Evolutionary conservation across 2,113 vertebrate species (phyloP), one percentile per base, ranked within the genome.

Genomic region (Reinhardtius hippoglossoides): DNA sequence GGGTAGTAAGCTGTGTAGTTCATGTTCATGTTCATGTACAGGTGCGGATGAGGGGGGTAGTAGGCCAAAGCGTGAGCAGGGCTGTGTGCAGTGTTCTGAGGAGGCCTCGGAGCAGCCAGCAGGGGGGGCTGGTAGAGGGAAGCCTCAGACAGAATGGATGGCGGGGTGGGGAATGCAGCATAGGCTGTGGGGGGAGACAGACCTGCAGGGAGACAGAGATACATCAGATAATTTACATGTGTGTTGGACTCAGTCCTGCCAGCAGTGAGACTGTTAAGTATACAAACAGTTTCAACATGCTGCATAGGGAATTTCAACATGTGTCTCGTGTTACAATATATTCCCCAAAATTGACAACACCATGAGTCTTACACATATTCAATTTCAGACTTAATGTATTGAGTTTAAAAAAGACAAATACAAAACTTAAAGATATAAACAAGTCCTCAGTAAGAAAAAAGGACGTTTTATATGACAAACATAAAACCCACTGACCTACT

Each of bases 1-100:
- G 98, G 98, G 69, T 99, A 99, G 87, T 98, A 99, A 14, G 98
- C 95, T 0, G 98, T 99, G 92, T 99, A 99, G 91, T 98, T 99
- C 97, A 99, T 98, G 87, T 94, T 95, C 94, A 95, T 95, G 68
- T 94, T 95, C 95, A 95, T 95, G 64, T 97, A 99, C 55, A 99
- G 95, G 54, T 91, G 94, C 23, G 96, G 95, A 50, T 97, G 96
- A 15, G 96, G 95, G 35, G 97, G 95, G 85, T 97, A 99, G 87
- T 98, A 99, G 72, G 97, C 95, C 84, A 98, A 92, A 64, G 96
- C 6, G 54, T 95, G 95, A 37, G 96, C 91, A 0, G 95, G 94
- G 56, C 91, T 91, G 86, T 94, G 93, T 0, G 94, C 15, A 0
- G 94, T 78, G 15, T 92, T 91, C 84, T 95, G 96, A 26, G 95